phyloP scores from a whole-genome alignment of 2,888 invertebrate genomes.

The Mythimna ferrago region DNA sequence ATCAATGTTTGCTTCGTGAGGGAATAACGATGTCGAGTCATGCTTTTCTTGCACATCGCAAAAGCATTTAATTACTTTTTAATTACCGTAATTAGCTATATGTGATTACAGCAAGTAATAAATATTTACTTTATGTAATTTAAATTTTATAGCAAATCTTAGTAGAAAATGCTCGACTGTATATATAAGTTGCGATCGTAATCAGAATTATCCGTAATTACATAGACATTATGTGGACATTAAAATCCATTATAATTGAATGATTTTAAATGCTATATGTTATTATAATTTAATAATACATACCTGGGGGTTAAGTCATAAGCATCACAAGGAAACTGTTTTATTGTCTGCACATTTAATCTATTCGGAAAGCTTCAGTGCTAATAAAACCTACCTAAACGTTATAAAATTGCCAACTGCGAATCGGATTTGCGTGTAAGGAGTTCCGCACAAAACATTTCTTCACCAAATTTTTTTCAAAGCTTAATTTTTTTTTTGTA shows the following conservation, averaged over 20 bases:
- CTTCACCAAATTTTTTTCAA: neutral
- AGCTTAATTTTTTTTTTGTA: too few relatives aligned
- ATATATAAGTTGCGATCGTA: neutral
- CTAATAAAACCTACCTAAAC: neutral
- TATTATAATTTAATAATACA: too few relatives aligned
- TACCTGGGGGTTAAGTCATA: neutral
- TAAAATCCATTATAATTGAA: conserved; percentile 6
- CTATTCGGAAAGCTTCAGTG: neutral
- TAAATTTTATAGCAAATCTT: conserved; percentile 5
- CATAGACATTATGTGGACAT: too few relatives aligned
- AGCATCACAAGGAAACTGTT: neutral
- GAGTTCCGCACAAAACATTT: neutral
- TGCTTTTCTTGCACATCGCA: conserved; percentile 34
- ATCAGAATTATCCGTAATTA: conserved; percentile 15
- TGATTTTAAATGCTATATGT: neutral
- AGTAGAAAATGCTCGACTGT: neutral
- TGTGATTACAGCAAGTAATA: neutral
- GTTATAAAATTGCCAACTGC: neutral
- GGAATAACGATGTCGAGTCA: conserved; percentile 22
- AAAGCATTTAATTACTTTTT: conserved; percentile 33
- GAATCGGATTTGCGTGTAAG: neutral
- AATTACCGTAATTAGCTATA: conserved; percentile 38
- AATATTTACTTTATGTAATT: conserved; percentile 12
- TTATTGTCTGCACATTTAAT: neutral
- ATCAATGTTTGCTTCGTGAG: conserved; percentile 15